These are phyloP conservation scores for Gambelia wislizenii DNA, from an alignment of 2,797 vertebrate genomes.

Conservation along the genomic window DNA sequence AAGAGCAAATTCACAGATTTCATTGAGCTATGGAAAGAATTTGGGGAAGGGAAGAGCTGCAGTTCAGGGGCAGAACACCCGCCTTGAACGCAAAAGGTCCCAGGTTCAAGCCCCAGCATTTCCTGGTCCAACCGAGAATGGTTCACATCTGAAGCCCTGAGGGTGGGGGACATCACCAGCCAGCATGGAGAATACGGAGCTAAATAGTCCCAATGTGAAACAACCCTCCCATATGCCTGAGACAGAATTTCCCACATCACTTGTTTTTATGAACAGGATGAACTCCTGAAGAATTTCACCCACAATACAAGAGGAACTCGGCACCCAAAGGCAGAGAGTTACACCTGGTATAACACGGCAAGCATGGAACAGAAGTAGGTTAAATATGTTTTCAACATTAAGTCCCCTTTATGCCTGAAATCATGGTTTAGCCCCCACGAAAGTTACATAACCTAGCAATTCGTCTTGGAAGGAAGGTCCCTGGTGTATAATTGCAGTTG, in stretches of 20 bases:
- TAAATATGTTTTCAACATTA: not conserved
- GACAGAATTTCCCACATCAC: not conserved
- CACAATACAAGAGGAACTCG: not conserved
- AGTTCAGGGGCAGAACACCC: no score
- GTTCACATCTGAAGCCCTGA: not conserved
- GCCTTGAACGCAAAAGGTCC: not conserved
- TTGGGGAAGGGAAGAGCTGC: not conserved
- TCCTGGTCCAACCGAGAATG: not conserved
- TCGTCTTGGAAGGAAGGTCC: not conserved
- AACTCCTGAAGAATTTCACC: not conserved
- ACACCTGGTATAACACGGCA: not conserved
- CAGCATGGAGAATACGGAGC: not conserved
- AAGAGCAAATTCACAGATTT: not conserved
- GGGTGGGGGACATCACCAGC: not conserved
- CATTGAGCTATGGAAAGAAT: not conserved
- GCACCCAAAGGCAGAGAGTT: not conserved
- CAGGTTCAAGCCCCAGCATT: not conserved
- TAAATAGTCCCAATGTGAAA: not conserved
- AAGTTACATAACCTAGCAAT: not conserved
- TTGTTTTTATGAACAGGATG: not conserved
- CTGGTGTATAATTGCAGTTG: not conserved
- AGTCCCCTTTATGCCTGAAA: not conserved
- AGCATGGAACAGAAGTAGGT: not conserved
- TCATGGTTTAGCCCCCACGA: not conserved
- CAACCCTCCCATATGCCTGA: not conserved